These are phyloP conservation scores for Myiagra hebetior DNA, from an alignment of 2,113 vertebrate genomes.

Conservation along the genomic window DNA sequence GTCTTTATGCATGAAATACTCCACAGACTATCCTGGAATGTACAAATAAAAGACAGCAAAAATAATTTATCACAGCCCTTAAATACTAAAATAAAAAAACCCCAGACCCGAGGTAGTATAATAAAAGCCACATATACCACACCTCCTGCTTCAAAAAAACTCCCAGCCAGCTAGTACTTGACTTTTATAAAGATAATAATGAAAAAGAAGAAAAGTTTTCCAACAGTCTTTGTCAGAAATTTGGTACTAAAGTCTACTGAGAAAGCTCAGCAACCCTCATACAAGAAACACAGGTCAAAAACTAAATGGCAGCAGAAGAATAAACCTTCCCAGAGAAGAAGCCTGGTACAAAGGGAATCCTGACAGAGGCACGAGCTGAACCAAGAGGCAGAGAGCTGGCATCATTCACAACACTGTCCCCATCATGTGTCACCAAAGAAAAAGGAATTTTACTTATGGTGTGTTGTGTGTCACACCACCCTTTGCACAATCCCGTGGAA, in stretches of 20 bases:
- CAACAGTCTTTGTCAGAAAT: not conserved
- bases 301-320: not conserved
- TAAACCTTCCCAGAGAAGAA: not conserved
- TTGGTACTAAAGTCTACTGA: not conserved
- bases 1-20: not conserved
- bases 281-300: not conserved
- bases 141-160: not conserved
- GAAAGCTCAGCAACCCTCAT: not conserved
- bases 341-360: not conserved
- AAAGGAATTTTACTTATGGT: not conserved
- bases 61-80: not conserved
- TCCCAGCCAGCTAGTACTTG: not conserved
- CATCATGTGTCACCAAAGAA: not conserved
- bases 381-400: not conserved
- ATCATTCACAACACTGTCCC: not conserved
- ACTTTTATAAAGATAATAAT: not conserved
- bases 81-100: not conserved
- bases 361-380: not conserved
- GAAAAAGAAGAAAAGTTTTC: not conserved
- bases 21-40: not conserved
- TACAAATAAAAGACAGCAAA: not conserved
- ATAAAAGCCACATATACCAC: not conserved
- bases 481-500: not conserved
- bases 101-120: not conserved
- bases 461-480: not conserved